Evolutionary conservation across 2,888 invertebrate species (phyloP).

Genomic region (Acanthococcus lagerstroemiae): DNA sequence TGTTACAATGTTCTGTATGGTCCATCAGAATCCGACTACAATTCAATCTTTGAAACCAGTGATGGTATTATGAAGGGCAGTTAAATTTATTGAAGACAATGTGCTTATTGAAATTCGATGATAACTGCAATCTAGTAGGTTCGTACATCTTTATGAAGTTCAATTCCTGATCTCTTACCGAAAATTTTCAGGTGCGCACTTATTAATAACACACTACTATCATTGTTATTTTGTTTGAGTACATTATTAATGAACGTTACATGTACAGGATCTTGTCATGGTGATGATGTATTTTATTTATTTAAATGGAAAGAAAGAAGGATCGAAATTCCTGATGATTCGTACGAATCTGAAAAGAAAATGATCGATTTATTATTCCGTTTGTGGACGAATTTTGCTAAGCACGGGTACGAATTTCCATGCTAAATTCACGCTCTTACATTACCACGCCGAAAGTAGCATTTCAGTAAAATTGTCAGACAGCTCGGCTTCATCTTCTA

Average conservation of each 20-base stretch:
- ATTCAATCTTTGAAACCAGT: constrained; percentile 48
- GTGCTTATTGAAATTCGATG: not conserved
- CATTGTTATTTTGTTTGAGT: not conserved
- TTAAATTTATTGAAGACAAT: not conserved
- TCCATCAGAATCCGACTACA: not conserved
- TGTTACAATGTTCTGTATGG: not conserved
- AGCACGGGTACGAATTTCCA: too few relatives aligned
- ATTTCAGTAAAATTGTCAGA: too few relatives aligned
- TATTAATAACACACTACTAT: not conserved
- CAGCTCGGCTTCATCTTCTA: too few relatives aligned
- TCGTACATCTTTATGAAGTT: too few relatives aligned
- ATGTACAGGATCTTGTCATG: not conserved
- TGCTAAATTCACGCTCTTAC: too few relatives aligned
- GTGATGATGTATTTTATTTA: not conserved
- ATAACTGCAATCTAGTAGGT: too few relatives aligned
- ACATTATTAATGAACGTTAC: not conserved
- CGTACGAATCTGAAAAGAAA: not conserved
- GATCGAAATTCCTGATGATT: not conserved
- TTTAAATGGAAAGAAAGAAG: not conserved
- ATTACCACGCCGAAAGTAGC: too few relatives aligned
- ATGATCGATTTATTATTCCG: not conserved
- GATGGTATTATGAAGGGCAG: constrained; percentile 44
- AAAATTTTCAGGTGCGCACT: too few relatives aligned
- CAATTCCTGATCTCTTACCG: not conserved
- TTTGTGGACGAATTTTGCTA: not conserved